These are phyloP conservation scores for Harmothoe impar DNA, from an alignment of 2,888 invertebrate species.

Conservation along the genomic window DNA sequence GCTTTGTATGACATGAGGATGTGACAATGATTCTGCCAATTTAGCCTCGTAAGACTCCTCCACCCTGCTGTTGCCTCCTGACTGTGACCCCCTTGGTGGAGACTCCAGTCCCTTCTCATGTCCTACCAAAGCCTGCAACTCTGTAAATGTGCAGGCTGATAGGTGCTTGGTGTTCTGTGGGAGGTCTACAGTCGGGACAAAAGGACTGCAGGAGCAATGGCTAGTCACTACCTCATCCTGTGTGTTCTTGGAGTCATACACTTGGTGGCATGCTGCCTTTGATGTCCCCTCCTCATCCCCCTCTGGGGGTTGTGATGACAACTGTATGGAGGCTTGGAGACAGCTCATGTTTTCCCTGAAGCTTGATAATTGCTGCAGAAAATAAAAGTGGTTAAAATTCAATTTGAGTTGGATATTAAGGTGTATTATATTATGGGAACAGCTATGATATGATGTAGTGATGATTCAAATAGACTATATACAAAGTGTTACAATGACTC, in stretches of 20 bases:
- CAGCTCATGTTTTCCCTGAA: conserved; percentile 18
- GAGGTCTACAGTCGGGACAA: neutral
- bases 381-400: neutral
- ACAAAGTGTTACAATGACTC: too few species aligned
- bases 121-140: neutral
- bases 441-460: too few species aligned
- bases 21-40: neutral
- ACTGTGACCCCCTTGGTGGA: neutral
- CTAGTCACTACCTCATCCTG: neutral
- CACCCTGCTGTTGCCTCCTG: neutral
- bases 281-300: neutral
- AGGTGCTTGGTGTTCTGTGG: neutral
- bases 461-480: too few species aligned
- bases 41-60: neutral
- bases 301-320: neutral
- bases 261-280: too few species aligned
- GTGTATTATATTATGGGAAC: too few species aligned
- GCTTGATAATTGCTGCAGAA: conserved; percentile 38
- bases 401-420: too few species aligned
- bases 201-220: neutral
- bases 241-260: neutral
- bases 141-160: neutral
- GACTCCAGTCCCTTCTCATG: neutral
- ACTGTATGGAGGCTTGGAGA: neutral
- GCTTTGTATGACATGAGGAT: neutral